A percentile compares a stretch with the other conserved stretches of the same genome.
phyloP scores from a whole-genome alignment of 1,140 invertebrate species.

The Drosophila neocordata region DNA sequence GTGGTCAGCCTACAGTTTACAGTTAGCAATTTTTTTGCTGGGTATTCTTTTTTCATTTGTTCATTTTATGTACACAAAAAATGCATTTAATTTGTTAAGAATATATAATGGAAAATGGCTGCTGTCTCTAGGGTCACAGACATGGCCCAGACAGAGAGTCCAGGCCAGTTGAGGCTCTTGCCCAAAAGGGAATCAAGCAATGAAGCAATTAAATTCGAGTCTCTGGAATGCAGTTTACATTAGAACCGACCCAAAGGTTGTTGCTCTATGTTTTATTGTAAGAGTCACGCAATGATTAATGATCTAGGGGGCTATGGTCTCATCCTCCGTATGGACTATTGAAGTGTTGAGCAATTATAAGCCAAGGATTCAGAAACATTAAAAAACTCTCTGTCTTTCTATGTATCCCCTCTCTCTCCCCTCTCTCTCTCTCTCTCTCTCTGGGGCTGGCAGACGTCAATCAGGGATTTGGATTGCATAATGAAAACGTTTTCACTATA shows the following conservation, averaged over 20 bases:
- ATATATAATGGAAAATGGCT: slow-evolving; percentile 43
- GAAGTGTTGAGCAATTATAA: slow-evolving; percentile 76
- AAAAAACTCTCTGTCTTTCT: slow-evolving; percentile 42
- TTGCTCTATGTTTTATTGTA: slow-evolving; percentile 42
- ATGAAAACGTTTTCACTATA: slow-evolving; percentile 47
- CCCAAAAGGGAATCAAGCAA: background rate
- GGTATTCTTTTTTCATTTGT: no score
- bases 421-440: slow-evolving; percentile 14
- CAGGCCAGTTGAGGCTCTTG: background rate
- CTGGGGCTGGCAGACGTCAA: slow-evolving; percentile 61
- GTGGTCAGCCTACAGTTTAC: slow-evolving; percentile 11
- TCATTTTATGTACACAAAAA: slow-evolving; percentile 22
- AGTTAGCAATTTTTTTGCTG: background rate
- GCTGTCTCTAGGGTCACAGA: slow-evolving; percentile 21
- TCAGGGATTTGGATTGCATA: slow-evolving; percentile 52
- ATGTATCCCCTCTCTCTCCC: no score
- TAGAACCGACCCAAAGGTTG: slow-evolving; percentile 45
- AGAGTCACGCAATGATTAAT: slow-evolving; percentile 68
- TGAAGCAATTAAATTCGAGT: slow-evolving; percentile 52
- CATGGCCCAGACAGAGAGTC: slow-evolving; percentile 1
- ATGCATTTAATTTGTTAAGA: slow-evolving; percentile 49
- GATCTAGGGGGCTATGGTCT: slow-evolving; percentile 27
- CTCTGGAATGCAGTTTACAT: slow-evolving; percentile 51
- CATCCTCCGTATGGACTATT: slow-evolving; percentile 20
- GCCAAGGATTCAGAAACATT: slow-evolving; percentile 61